phyloP scores from a whole-genome alignment of 1,140 invertebrate species.

The Dendroctonus valens region DNA sequence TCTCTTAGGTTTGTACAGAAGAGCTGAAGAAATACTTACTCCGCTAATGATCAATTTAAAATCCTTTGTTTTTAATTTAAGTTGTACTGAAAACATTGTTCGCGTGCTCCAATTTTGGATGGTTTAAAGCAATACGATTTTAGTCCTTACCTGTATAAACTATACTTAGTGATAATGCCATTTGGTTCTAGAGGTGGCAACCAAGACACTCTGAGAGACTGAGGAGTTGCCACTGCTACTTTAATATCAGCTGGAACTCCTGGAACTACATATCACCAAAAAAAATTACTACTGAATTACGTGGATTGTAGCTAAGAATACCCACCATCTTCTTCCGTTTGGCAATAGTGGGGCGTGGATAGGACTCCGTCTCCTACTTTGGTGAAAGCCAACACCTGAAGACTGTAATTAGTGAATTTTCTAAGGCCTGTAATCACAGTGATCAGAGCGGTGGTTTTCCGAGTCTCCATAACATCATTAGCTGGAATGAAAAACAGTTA shows the following conservation, averaged over 20 bases:
- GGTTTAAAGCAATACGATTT: no score
- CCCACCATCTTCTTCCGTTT: conserved; percentile 80
- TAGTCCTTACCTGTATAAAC: conserved; percentile 62
- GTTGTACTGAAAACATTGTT: no score
- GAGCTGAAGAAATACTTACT: no score
- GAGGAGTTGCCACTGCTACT: conserved; percentile 71
- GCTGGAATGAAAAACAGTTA: conserved; percentile 36
- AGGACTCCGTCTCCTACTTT: conserved; percentile 76
- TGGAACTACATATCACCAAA: conserved; percentile 60
- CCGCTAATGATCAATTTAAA: no score
- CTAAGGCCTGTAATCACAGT: conserved; percentile 66
- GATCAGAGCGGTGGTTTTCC: conserved; percentile 68
- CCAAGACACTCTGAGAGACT: conserved; percentile 79
- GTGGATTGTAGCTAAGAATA: not conserved
- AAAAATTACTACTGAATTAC: not conserved
- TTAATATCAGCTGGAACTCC: conserved; percentile 79
- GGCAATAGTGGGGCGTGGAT: conserved; percentile 69
- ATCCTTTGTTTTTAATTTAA: no score
- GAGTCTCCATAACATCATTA: conserved; percentile 63
- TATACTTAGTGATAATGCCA: conserved; percentile 77
- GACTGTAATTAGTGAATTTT: conserved; percentile 83
- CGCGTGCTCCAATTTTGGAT: no score
- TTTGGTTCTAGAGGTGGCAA: conserved; percentile 72
- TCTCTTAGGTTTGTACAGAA: no score
- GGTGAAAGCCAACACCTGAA: conserved; percentile 80